Conservation (phyloP, 2,888 invertebrate genomes). For the Sialis lutaria region DNA sequence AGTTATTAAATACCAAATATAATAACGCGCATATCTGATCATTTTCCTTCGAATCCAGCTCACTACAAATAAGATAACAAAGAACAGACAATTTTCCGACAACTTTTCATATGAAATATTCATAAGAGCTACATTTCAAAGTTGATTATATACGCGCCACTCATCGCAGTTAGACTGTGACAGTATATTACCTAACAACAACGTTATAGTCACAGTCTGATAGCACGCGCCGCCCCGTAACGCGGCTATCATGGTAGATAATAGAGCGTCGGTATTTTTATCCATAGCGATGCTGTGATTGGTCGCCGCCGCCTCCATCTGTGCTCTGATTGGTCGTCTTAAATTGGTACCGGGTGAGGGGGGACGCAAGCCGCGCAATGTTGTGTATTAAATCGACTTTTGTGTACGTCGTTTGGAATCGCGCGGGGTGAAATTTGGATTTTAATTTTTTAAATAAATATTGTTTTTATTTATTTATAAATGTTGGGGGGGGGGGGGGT, state of each 20-base stretch:
- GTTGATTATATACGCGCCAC: conserved; percentile 5
- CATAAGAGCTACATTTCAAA: conserved; percentile 8
- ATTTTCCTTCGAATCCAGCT: not conserved
- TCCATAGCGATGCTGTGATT: conserved; percentile 1
- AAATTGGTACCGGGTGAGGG: conserved; percentile 1
- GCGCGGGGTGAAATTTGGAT: no score
- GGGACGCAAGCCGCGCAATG: no score
- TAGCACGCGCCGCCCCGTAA: conserved; percentile 1
- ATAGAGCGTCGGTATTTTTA: conserved; percentile 6
- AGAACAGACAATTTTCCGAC: not conserved
- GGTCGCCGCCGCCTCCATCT: conserved; percentile 2
- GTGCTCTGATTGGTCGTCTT: conserved; percentile 4
- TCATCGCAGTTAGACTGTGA: conserved; percentile 2
- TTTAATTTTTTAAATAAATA: no score
- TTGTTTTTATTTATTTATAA: no score
- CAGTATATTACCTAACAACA: not conserved
- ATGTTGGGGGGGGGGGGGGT: no score
- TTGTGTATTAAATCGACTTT: no score
- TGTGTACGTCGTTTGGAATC: no score
- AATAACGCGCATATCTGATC: not conserved
- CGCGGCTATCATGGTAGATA: conserved; percentile 7
- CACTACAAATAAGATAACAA: not conserved
- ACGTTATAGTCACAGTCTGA: not conserved
- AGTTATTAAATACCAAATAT: no score
- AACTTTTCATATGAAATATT: conserved; percentile 7